Evolutionary conservation across 2,888 invertebrate species (phyloP).

Genomic region (Orgyia antiqua): DNA sequence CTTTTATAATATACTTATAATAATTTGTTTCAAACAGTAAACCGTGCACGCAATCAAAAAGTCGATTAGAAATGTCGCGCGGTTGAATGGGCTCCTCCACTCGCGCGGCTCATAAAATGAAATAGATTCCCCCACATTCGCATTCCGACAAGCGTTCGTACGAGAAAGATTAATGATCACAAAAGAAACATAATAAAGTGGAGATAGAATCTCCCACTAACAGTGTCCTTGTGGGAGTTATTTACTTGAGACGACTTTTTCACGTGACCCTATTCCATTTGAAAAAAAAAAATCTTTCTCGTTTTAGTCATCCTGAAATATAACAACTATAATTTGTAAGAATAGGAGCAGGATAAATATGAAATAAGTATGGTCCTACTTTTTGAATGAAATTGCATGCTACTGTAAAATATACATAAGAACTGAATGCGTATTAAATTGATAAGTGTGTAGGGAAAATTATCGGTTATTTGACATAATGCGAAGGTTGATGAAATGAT

Average conservation of each 20-base stretch:
- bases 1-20: slow-evolving; percentile 35
- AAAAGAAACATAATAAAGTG: slow-evolving; percentile 78
- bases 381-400: slow-evolving; percentile 28
- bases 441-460: slow-evolving; percentile 36
- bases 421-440: slow-evolving; percentile 43
- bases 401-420: slow-evolving; percentile 27
- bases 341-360: slow-evolving; percentile 6
- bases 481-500: no score
- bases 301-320: no score
- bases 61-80: slow-evolving; percentile 77
- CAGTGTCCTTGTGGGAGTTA: slow-evolving; percentile 77
- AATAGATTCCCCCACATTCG: slow-evolving; percentile 79
- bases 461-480: no score
- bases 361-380: slow-evolving; percentile 9
- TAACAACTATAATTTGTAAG: slow-evolving; percentile 15
- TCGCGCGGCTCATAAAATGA: slow-evolving; percentile 75
- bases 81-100: slow-evolving; percentile 71
- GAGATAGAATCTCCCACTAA: slow-evolving; percentile 77
- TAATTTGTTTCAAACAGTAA: slow-evolving; percentile 34
- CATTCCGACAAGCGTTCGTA: slow-evolving; percentile 79
- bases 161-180: slow-evolving; percentile 79
- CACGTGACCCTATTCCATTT: slow-evolving; percentile 61
- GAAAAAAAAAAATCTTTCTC: slow-evolving; percentile 33
- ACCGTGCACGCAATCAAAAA: slow-evolving; percentile 73
- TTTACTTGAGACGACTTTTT: slow-evolving; percentile 73